Base-by-base conservation (phyloP, 2,888 invertebrate species). In the Acronicta aceris region DNA sequence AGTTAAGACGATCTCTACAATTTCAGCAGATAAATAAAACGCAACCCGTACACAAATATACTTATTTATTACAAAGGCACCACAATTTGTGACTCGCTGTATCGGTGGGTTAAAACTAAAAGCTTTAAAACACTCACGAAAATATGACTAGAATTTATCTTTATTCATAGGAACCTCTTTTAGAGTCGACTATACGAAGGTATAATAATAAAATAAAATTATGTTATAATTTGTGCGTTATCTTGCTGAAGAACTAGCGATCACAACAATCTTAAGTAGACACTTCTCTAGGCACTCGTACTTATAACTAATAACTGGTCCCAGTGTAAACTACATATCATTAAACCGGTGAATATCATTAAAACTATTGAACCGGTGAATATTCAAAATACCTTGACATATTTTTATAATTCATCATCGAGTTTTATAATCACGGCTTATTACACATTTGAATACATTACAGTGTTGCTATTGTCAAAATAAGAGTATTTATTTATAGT, bases 21-120 rank as follows among this genome's bases (percentile, higher is more conserved):
- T 4, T 21, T 21, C 2, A 21, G 21, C 4, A 21, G 4, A 4
- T 21, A 21, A 21, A 21, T 21, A 21, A 78, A 79, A 71, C 66
- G 47, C 42, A 45, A 9, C 12, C 13, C 45, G 52, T 83, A 85
- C 80, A 85, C 74, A 88, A 88, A 88, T 85, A 84, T 65, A 76
- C 59, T 74, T 77, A 78, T 85, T 85, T 85, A 83, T 71, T 72
- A 77, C 70, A 33, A 87, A 87, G 86, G 85, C 89, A 89, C 87
- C 79, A 76, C 57, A 81, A 75, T 81, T 38, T 65, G 43, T 66
- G 64, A 67, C 59, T 59, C 58, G 63, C 48, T 41, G 38, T 63
- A 43, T 59, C 49, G 50, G 65, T 74, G 66, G 58, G 46, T 59
- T 66, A 72, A 59, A 63, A 55, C 42, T 49, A 63, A 61, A 67